Conservation (phyloP, 2,113 vertebrate genomes). For the Microcebus murinus region DNA sequence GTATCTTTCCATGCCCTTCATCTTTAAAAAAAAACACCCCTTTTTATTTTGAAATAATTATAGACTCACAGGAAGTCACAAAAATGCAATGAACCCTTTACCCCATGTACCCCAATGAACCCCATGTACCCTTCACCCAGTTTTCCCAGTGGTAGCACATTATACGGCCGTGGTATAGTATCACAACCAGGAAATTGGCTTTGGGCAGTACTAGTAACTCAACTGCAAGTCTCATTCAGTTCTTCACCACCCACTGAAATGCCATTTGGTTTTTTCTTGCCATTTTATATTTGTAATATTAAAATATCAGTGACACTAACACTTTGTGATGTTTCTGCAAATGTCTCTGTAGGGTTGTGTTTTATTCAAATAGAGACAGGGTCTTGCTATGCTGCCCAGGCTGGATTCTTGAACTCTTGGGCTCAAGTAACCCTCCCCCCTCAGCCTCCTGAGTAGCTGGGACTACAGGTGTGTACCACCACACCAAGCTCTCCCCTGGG, state of each 20-base stretch:
- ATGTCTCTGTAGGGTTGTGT: background rate
- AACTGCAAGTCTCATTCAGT: background rate
- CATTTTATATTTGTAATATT: background rate
- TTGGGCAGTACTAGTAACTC: no score
- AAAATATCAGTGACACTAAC: background rate
- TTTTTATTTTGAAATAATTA: conserved; percentile 25
- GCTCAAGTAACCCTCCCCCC: no score
- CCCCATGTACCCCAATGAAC: no score
- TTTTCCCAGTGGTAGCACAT: background rate
- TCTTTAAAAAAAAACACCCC: background rate
- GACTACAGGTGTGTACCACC: no score
- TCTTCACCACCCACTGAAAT: background rate
- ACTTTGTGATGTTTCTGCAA: background rate
- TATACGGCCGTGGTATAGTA: background rate
- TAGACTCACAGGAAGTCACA: background rate
- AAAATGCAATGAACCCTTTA: background rate
- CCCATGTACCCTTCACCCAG: background rate
- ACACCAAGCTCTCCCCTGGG: background rate
- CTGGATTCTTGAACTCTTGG: no score
- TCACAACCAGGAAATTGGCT: background rate
- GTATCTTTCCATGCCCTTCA: background rate
- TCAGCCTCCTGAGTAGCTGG: no score
- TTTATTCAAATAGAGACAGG: no score
- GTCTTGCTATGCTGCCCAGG: no score
- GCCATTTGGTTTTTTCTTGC: background rate